A percentile compares a stretch with the other conserved stretches of the same genome.
Evolutionary conservation across 1,140 invertebrate genomes (phyloP).

Genomic region (Drosophila serrata): DNA sequence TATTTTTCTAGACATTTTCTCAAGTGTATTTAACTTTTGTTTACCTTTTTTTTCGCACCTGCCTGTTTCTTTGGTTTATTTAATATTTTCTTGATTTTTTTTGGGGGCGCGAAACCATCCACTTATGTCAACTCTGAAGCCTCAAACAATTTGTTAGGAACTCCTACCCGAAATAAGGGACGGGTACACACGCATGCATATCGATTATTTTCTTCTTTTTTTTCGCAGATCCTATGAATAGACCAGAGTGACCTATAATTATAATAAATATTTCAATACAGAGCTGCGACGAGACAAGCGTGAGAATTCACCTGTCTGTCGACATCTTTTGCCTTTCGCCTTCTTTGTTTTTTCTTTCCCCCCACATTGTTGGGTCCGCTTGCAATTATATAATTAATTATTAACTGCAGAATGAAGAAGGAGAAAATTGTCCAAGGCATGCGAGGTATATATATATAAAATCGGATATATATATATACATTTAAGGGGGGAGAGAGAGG

Average conservation of each 20-base stretch:
- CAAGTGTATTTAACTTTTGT: not conserved
- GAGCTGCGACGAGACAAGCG: slow-evolving; percentile 56
- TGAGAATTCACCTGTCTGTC: slow-evolving; percentile 53
- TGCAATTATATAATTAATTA: slow-evolving; percentile 57
- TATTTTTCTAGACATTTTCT: not conserved
- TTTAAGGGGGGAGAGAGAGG: slow-evolving; percentile 6
- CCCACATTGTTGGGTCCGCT: slow-evolving; percentile 5
- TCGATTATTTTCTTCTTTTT: slow-evolving; percentile 51
- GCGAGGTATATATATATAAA: slow-evolving; percentile 15
- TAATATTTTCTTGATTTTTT: not conserved
- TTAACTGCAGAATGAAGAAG: slow-evolving; percentile 23
- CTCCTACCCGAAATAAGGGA: not conserved
- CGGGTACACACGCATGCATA: slow-evolving; percentile 55
- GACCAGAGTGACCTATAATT: slow-evolving; percentile 63
- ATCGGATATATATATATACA: not conserved
- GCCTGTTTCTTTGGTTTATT: not conserved
- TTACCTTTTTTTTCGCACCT: slow-evolving; percentile 16
- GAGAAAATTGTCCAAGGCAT: slow-evolving; percentile 41
- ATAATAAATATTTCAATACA: slow-evolving; percentile 75
- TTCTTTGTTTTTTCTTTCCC: not conserved
- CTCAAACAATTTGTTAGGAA: slow-evolving; percentile 63
- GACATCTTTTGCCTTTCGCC: slow-evolving; percentile 6
- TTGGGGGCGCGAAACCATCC: slow-evolving; percentile 17
- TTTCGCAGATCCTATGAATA: slow-evolving; percentile 58
- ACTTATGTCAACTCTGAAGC: slow-evolving; percentile 61